Evolutionary conservation across 2,113 vertebrate species (phyloP), one percentile per base, ranked within the genome.

Genomic region (Toxotes jaculatrix): DNA sequence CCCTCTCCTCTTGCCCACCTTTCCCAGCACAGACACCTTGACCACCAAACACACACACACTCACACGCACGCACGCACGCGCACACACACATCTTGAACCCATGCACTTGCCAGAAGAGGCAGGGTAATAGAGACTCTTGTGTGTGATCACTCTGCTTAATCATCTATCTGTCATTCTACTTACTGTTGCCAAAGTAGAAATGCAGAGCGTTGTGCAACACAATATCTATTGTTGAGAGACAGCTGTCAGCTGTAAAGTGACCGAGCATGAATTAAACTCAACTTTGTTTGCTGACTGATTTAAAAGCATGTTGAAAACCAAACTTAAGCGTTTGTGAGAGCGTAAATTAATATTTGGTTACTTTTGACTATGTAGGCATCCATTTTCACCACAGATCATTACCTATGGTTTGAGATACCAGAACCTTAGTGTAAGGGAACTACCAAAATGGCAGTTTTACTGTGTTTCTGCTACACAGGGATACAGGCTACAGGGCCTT

Each of bases 181-280:
- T 81, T 23, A 62, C 61, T 75, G 55, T 57, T 85, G 77, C 90
- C 83, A 89, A 86, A 85, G 81, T 27, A 65, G 45, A 77, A 85
- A 87, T 68, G 77, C 72, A 84, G 79, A 84, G 56, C 21, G n/a
- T 84, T 84, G 86, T 83, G 86, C 77, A 84, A 88, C 75, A 80
- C 74, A 81, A 83, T 81, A 67, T 83, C 51, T 73, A 70, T 84
- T 83, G 87, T 84, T 88, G 84, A 91, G 74, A 88, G 84, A 89
- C 53, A 82, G 63, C 74, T 79, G 82, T 82, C 88, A 57, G 31
- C 82, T 47, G 31, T 80, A 84, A 83, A 85, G 73, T 75, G 63
- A 79, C 73, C 32, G 21, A 68, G 74, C 65, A 64, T 69, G 62
- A 86, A 80, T 82, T 81, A 67, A 82, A 76, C 76, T 66, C 11